Percentiles rank a stretch among this genome's conserved stretches.
Conservation (phyloP, 2,888 invertebrate genomes). For the Anthoptus insignis region DNA sequence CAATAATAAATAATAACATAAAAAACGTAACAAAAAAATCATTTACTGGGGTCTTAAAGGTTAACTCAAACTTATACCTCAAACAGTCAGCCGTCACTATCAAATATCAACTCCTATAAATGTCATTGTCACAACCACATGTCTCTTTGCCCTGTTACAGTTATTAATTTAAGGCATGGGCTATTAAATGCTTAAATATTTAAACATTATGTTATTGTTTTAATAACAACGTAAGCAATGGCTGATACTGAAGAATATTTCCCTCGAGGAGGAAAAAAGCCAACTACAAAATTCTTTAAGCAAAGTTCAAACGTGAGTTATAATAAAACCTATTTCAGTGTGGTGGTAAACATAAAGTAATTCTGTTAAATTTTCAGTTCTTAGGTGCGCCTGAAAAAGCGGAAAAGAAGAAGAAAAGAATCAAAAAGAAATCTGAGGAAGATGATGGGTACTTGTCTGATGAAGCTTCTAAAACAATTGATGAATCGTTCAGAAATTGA, state of each 20-base stretch:
- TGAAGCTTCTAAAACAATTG: constrained; percentile 63
- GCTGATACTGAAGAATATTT: constrained; percentile 84
- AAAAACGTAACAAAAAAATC: too few species aligned
- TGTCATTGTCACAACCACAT: too few species aligned
- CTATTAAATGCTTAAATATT: background rate
- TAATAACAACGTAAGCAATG: constrained; percentile 55
- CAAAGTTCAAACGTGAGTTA: constrained; percentile 75
- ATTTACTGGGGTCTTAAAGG: too few species aligned
- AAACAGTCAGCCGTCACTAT: too few species aligned
- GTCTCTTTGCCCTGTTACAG: too few species aligned
- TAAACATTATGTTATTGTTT: too few species aligned
- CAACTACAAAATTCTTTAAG: constrained; percentile 74
- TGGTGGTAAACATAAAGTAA: constrained; percentile 13
- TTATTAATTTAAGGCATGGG: too few species aligned
- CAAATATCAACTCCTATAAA: too few species aligned
- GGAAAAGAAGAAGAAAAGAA: constrained; percentile 73
- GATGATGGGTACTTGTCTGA: constrained; percentile 82
- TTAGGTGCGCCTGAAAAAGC: constrained; percentile 74
- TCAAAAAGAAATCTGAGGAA: constrained; percentile 69
- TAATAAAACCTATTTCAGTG: constrained; percentile 17
- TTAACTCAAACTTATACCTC: too few species aligned
- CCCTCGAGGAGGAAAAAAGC: constrained; percentile 86
- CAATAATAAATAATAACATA: too few species aligned
- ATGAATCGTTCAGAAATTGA: constrained; percentile 67
- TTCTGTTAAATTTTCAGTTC: constrained; percentile 59